A percentile compares a stretch with the other conserved stretches of the same genome.
Evolutionary conservation across 1,140 invertebrate genomes (phyloP).

Genomic region (Planococcus citri): DNA sequence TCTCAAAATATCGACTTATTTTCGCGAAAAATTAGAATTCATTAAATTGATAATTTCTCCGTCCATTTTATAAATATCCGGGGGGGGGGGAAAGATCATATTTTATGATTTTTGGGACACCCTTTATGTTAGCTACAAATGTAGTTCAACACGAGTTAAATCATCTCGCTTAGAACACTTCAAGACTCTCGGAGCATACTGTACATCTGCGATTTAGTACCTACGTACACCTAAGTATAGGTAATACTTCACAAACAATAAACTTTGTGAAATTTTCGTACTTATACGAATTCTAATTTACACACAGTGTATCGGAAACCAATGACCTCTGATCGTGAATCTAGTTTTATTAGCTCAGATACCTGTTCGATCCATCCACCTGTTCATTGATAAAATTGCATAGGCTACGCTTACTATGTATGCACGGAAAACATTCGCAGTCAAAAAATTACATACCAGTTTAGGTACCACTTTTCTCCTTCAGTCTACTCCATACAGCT

Average conservation of each 20-base stretch:
- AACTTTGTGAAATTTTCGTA: not conserved
- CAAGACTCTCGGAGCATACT: too few relatives aligned
- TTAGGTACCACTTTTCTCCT: not conserved
- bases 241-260: not conserved
- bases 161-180: too few relatives aligned
- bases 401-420: too few relatives aligned
- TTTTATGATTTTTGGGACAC: too few relatives aligned
- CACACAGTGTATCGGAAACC: not conserved
- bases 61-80: too few relatives aligned
- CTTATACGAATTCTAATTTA: not conserved
- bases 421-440: not conserved
- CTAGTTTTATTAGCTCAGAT: not conserved
- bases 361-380: not conserved
- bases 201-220: not conserved
- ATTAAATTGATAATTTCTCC: too few relatives aligned
- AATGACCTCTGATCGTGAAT: not conserved
- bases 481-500: not conserved
- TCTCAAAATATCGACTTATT: too few relatives aligned
- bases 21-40: too few relatives aligned
- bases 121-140: too few relatives aligned
- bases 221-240: too few relatives aligned
- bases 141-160: too few relatives aligned
- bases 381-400: conserved; percentile 4
- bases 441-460: not conserved
- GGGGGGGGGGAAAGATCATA: too few relatives aligned